Evolutionary conservation across 2,113 vertebrate genomes (phyloP).

Genomic region (Rynchops niger): DNA sequence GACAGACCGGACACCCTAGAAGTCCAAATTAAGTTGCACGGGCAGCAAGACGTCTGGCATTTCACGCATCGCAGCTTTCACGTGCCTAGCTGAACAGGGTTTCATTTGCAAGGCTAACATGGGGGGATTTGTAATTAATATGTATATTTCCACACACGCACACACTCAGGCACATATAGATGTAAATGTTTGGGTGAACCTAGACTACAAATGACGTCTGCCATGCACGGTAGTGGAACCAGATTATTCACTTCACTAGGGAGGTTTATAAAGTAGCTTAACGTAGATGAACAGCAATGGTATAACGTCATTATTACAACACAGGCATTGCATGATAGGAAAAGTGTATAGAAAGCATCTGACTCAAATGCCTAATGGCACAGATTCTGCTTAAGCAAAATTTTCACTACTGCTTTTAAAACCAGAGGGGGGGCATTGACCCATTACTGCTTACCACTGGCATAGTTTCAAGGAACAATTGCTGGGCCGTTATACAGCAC

Average conservation of each 20-base stretch:
- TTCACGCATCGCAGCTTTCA: not conserved
- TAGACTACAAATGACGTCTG: not conserved
- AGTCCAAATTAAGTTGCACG: not conserved
- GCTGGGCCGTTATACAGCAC: not conserved
- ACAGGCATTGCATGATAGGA: not conserved
- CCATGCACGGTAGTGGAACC: not conserved
- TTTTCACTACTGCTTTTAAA: not conserved
- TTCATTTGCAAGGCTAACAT: not conserved
- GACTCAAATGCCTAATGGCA: not conserved
- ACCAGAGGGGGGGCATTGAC: not conserved
- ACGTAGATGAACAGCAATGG: not conserved
- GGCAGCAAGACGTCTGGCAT: not conserved
- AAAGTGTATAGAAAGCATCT: not conserved
- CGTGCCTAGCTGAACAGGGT: not conserved
- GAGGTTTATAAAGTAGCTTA: not conserved
- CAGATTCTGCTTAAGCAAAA: not conserved
- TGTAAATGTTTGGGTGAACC: not conserved
- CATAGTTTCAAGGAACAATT: not conserved
- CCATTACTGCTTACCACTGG: not conserved
- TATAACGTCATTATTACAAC: not conserved
- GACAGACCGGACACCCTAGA: not conserved
- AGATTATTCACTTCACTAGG: not conserved
- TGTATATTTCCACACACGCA: not conserved
- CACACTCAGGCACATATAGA: not conserved
- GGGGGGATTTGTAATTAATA: not conserved